These are phyloP conservation scores for Papilio aristodemus DNA, from an alignment of 1,140 invertebrate species.

Conservation along the genomic window DNA sequence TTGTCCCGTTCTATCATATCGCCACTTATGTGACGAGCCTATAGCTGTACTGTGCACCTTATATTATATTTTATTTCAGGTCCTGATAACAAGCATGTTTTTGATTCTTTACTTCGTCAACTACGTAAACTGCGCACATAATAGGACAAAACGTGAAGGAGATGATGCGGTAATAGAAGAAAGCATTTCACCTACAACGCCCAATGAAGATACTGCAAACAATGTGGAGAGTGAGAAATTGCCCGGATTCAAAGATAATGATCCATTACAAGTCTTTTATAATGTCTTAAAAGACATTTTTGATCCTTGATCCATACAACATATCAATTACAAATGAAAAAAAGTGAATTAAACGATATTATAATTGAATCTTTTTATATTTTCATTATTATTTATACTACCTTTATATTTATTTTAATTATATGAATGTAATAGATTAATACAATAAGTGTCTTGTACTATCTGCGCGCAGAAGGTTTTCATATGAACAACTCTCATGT, in stretches of 20 bases:
- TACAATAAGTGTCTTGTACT: no score
- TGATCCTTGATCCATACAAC: not conserved
- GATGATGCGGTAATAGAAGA: not conserved
- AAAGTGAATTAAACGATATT: not conserved
- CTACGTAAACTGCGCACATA: not conserved
- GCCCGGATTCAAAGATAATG: not conserved
- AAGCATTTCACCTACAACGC: not conserved
- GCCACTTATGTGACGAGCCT: no score
- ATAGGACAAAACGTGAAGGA: slow-evolving; percentile 8
- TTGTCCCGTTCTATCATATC: no score
- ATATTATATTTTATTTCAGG: not conserved
- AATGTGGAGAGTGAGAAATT: not conserved
- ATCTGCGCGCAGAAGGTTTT: no score
- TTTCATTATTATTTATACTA: not conserved
- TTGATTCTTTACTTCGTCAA: not conserved
- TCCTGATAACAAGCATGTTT: not conserved
- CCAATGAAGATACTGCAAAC: not conserved
- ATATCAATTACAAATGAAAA: not conserved
- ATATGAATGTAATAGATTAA: no score
- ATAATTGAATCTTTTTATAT: not conserved
- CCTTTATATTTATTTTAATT: not conserved
- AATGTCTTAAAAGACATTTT: slow-evolving; percentile 4
- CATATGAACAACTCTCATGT: no score
- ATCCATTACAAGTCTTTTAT: not conserved
- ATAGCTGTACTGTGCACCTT: no score